Percentiles rank a stretch among this genome's conserved stretches.
Evolutionary conservation across 1,140 invertebrate genomes (phyloP).

Genomic region (Drosophila chauvacae): DNA sequence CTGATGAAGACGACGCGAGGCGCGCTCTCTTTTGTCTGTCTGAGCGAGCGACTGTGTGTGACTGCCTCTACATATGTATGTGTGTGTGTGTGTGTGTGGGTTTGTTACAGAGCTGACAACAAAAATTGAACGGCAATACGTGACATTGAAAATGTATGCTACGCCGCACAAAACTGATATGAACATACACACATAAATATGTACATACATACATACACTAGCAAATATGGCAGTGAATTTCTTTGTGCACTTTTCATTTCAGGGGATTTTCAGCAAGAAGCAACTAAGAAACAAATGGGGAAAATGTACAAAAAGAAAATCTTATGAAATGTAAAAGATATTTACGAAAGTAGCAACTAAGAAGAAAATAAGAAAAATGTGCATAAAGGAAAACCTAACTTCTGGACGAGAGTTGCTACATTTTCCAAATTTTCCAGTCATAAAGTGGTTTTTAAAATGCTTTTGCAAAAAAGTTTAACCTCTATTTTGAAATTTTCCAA

Average conservation of each 20-base stretch:
- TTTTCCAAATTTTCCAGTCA: too few relatives aligned
- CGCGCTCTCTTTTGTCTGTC: conserved; percentile 36
- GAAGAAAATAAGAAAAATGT: too few relatives aligned
- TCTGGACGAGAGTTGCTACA: too few relatives aligned
- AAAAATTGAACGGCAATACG: conserved; percentile 49
- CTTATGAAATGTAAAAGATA: not conserved
- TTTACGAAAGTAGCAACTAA: not conserved
- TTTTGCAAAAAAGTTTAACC: too few relatives aligned
- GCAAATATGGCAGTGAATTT: not conserved
- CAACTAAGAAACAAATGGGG: not conserved
- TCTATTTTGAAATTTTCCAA: not conserved
- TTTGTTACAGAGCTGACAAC: conserved; percentile 29
- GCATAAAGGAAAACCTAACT: too few relatives aligned
- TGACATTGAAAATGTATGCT: conserved; percentile 66
- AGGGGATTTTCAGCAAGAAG: not conserved
- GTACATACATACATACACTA: not conserved
- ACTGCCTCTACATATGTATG: not conserved
- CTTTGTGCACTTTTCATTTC: conserved; percentile 1
- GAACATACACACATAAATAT: conserved; percentile 1
- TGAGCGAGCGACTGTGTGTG: not conserved
- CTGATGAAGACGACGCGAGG: conserved; percentile 64
- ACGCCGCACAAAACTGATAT: conserved; percentile 23
- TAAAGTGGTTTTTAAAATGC: too few relatives aligned
- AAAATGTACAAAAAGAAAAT: not conserved
- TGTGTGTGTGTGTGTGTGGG: conserved; percentile 3